Conservation (phyloP, 2,113 vertebrate genomes). For the Atrichornis clamosus region DNA sequence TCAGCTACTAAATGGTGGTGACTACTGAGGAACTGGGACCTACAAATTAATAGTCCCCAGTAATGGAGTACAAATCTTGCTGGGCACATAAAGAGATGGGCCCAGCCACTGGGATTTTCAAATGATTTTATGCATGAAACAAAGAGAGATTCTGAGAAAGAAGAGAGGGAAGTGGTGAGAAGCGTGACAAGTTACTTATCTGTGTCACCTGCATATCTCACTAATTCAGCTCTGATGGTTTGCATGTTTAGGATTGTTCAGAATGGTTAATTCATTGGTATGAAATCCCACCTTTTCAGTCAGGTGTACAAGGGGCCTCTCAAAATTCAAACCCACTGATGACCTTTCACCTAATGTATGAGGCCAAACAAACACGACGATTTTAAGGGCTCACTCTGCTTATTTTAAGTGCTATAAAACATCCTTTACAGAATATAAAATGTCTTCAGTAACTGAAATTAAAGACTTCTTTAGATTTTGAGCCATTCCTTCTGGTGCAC, state of each 20-base stretch:
- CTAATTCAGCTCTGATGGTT: background rate
- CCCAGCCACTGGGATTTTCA: background rate
- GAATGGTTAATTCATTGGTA: background rate
- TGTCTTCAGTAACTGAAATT: background rate
- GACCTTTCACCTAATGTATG: background rate
- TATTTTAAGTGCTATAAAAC: conserved; percentile 8
- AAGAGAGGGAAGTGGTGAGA: background rate
- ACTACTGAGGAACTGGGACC: background rate
- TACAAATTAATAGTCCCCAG: background rate
- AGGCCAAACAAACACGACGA: background rate
- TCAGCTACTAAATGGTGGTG: background rate
- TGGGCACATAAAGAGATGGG: background rate
- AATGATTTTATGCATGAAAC: background rate
- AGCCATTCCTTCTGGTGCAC: background rate
- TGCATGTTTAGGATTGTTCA: background rate
- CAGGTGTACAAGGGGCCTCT: background rate
- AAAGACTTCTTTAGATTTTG: background rate
- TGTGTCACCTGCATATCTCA: background rate
- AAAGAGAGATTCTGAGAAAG: background rate
- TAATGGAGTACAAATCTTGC: background rate
- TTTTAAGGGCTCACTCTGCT: conserved; percentile 9
- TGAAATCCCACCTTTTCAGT: background rate
- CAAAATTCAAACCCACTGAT: background rate
- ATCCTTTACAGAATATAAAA: background rate
- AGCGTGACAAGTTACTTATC: background rate